phyloP scores from a whole-genome alignment of 2,797 vertebrate species.

The Argentina silus region DNA sequence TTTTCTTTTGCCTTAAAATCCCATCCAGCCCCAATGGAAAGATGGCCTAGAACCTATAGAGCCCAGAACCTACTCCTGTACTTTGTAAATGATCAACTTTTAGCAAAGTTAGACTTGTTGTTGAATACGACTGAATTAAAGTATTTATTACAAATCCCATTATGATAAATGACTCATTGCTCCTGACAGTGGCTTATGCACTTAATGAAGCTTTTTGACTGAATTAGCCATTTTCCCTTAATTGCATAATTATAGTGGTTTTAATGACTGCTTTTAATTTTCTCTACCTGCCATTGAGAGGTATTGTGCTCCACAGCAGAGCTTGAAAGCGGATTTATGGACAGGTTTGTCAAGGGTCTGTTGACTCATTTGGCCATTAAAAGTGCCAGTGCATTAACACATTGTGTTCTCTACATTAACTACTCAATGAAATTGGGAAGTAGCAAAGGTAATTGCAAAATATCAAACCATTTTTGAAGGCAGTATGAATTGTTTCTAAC shows the following conservation, averaged over 20 bases:
- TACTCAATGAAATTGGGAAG: not conserved
- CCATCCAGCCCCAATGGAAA: not conserved
- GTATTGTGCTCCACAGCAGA: conserved; percentile 18
- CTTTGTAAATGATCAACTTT: not conserved
- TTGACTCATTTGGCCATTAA: conserved; percentile 41
- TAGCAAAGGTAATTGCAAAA: conserved; percentile 8
- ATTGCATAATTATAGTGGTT: conserved; percentile 28
- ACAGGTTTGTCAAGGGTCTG: conserved; percentile 23
- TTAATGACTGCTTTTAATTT: conserved; percentile 43
- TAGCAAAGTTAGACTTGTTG: too few relatives aligned
- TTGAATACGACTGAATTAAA: not conserved
- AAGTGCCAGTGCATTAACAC: conserved; percentile 26
- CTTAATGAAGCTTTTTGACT: not conserved
- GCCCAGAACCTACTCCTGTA: not conserved
- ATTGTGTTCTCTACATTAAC: conserved; percentile 14
- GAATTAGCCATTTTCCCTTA: not conserved
- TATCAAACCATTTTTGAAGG: conserved; percentile 4
- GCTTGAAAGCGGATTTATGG: conserved; percentile 28
- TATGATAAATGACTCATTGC: conserved; percentile 11
- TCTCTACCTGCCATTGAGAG: conserved; percentile 23
- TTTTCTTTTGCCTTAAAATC: not conserved
- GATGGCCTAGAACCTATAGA: not conserved
- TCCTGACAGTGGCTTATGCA: not conserved
- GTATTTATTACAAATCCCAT: not conserved
- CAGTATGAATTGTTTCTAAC: not conserved